Base-by-base conservation (phyloP, 35 echinoderm and acorn worm genomes). In the Lytechinus variegatus region DNA sequence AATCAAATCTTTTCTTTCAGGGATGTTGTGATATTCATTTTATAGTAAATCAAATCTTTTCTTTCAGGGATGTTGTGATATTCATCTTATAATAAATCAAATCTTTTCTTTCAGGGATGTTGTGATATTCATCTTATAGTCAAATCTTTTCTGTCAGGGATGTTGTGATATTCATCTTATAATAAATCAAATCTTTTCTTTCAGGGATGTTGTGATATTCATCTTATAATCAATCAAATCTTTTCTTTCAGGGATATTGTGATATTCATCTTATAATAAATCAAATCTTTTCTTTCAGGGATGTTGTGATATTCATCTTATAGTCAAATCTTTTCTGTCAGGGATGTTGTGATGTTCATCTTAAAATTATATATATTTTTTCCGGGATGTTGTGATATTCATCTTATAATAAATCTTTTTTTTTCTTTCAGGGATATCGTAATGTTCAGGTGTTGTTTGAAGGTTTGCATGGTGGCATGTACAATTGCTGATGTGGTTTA, bases 261-360 rank as follows among this genome's bases (percentile, higher is more conserved):
- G 98, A 99, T 91, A 88, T 99, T 8, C 92, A n/a, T n/a, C n/a
- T n/a, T n/a, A n/a, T n/a, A n/a, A n/a, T n/a, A n/a, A n/a, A n/a
- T n/a, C n/a, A n/a, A n/a, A n/a, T n/a, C n/a, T 24, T 58, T 53
- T 87, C 93, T 12, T 91, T 28, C 92, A 99, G 98, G 98, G 98
- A 51, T 99, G 98, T 94, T 57, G 98, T 27, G 98, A 99, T 91
- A 88, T 99, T 8, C 92, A n/a, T n/a, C n/a, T n/a, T n/a, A n/a
- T n/a, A n/a, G n/a, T n/a, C n/a, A n/a, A n/a, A n/a, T n/a, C n/a
- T 24, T 58, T 53, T 87, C 93, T 12, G 86, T 28, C 92, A 99
- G 98, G 98, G 98, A 51, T 99, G 98, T 94, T 57, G 98, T 27
- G 98, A 99, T 91, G 93, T 99, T 8, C 92, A n/a, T n/a, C n/a